phyloP scores from a whole-genome alignment of 2,113 vertebrate genomes.

The Haemorhous mexicanus region DNA sequence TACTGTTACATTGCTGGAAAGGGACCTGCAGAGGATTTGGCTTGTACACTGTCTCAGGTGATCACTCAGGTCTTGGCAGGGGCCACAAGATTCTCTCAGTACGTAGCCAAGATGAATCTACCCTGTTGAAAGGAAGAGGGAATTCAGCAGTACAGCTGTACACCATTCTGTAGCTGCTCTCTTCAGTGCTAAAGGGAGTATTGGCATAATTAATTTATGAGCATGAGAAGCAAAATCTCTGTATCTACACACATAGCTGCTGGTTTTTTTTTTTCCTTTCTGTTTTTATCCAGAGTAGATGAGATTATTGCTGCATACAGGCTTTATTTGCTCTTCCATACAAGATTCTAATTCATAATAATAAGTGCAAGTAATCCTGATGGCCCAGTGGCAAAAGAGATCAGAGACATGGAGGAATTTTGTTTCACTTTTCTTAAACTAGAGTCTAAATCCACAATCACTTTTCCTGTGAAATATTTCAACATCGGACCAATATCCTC shows the following conservation, averaged over 20 bases:
- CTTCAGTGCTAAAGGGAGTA: background rate
- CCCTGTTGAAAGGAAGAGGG: background rate
- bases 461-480: background rate
- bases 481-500: background rate
- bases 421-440: background rate
- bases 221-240: background rate
- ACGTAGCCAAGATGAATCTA: background rate
- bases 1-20: background rate
- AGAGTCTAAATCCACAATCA: background rate
- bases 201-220: constrained; percentile 1
- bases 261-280: background rate
- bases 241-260: background rate
- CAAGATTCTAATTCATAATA: background rate
- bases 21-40: background rate
- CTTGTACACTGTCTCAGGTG: background rate
- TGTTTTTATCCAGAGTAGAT: background rate
- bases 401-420: background rate
- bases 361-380: background rate
- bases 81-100: background rate
- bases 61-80: background rate
- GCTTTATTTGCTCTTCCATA: background rate
- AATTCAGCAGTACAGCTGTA: background rate
- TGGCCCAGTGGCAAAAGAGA: background rate
- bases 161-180: background rate
- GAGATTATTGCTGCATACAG: background rate